A percentile compares a stretch with the other conserved stretches of the same genome.
These are phyloP conservation scores for Gymnoscelis rufifasciata DNA, from an alignment of 2,888 invertebrate genomes.

Conservation along the genomic window DNA sequence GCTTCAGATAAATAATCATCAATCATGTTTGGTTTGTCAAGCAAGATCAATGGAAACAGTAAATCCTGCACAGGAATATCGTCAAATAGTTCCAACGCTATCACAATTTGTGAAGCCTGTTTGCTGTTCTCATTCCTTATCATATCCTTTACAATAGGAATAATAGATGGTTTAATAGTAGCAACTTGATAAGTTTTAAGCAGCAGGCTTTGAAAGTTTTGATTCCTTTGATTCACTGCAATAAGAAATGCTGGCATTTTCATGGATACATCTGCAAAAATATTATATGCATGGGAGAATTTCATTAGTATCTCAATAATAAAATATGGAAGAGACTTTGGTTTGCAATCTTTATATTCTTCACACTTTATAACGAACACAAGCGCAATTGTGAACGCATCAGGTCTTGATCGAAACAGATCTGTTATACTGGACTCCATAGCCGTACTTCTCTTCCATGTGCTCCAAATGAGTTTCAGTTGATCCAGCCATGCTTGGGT, in stretches of 20 bases:
- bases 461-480: conserved; percentile 62
- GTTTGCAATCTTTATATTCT: conserved; percentile 82
- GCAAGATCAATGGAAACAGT: conserved; percentile 87
- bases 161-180: conserved; percentile 80
- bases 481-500: conserved; percentile 61
- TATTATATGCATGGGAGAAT: conserved; percentile 60
- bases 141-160: conserved; percentile 80
- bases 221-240: conserved; percentile 82
- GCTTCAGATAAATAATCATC: conserved; percentile 86
- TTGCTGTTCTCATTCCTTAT: conserved; percentile 79
- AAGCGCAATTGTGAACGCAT: conserved; percentile 81
- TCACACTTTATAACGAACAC: conserved; percentile 80
- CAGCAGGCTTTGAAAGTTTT: conserved; percentile 81
- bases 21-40: conserved; percentile 87
- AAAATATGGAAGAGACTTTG: conserved; percentile 80
- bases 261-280: conserved; percentile 68
- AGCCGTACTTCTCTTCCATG: conserved; percentile 78
- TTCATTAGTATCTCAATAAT: conserved; percentile 81
- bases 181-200: conserved; percentile 81
- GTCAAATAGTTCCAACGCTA: conserved; percentile 82
- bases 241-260: conserved; percentile 87
- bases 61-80: conserved; percentile 84
- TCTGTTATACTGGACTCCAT: conserved; percentile 68
- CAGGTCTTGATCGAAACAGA: conserved; percentile 70
- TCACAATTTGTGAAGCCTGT: conserved; percentile 86